These are phyloP conservation scores for Stenoptilia bipunctidactyla DNA, from an alignment of 2,888 invertebrate species.

Conservation along the genomic window DNA sequence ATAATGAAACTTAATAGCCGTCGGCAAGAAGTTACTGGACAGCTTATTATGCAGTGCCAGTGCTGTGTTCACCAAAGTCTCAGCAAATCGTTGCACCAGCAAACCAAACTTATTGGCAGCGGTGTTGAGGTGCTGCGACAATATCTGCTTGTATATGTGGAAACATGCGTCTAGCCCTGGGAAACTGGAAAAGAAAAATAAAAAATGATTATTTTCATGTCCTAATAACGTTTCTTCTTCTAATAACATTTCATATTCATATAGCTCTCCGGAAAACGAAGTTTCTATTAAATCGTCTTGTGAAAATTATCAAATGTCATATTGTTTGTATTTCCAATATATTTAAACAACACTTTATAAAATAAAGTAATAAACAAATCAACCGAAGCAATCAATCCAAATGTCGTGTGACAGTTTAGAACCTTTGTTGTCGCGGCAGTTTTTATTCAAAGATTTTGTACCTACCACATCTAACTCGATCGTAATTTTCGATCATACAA, in stretches of 20 bases:
- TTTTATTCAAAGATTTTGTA: too few species aligned
- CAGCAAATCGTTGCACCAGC: conserved; percentile 70
- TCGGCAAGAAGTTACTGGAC: conserved; percentile 84
- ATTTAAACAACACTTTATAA: too few species aligned
- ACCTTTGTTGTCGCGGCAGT: too few species aligned
- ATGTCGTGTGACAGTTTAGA: too few species aligned
- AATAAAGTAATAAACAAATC: neutral
- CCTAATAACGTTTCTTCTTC: too few species aligned
- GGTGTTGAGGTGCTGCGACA: conserved; percentile 79
- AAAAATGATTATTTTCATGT: neutral
- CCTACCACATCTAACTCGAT: too few species aligned
- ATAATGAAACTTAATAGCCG: conserved; percentile 95
- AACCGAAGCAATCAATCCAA: neutral
- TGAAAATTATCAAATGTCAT: too few species aligned
- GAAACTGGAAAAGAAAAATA: conserved; percentile 76
- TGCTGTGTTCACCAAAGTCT: conserved; percentile 78
- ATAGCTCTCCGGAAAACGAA: too few species aligned
- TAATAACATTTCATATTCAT: too few species aligned
- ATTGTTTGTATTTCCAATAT: too few species aligned
- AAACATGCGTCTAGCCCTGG: conserved; percentile 85
- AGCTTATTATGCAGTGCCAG: conserved; percentile 83
- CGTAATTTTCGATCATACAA: too few species aligned
- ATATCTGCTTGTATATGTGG: conserved; percentile 87
- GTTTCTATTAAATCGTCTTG: too few species aligned
- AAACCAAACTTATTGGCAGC: conserved; percentile 76